A percentile compares a stretch with the other conserved stretches of the same genome.
phyloP scores from a whole-genome alignment of 2,113 vertebrate species.

The Cervus canadensis region DNA sequence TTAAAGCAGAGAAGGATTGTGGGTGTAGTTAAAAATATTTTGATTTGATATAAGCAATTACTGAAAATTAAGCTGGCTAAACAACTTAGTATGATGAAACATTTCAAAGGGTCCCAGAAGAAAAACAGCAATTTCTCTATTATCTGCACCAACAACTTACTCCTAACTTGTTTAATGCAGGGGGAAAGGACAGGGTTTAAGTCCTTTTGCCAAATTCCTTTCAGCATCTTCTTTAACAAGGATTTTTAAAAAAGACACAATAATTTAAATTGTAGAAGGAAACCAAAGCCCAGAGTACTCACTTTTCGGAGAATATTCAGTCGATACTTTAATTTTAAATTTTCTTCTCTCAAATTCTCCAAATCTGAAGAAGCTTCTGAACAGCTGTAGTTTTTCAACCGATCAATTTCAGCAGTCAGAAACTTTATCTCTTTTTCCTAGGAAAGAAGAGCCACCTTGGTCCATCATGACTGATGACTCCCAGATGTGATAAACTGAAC shows the following conservation, averaged over 20 bases:
- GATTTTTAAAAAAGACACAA: not conserved
- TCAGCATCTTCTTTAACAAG: not conserved
- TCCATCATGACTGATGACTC: fast-evolving
- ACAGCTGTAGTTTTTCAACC: conserved; percentile 83
- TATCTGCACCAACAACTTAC: not conserved
- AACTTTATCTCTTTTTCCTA: conserved; percentile 91
- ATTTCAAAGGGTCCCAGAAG: not conserved
- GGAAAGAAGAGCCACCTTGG: conserved; percentile 8
- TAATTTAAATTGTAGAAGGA: not conserved
- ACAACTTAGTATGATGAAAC: not conserved
- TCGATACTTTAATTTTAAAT: conserved; percentile 91
- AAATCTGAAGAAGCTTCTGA: conserved; percentile 78
- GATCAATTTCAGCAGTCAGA: conserved; percentile 89
- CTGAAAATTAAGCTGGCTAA: not conserved
- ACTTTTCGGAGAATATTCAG: conserved; percentile 91
- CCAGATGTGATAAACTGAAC: fast-evolving
- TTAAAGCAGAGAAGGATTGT: not conserved
- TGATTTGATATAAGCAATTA: not conserved
- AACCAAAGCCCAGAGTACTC: conserved; percentile 41
- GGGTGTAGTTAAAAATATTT: not conserved
- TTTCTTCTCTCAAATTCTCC: conserved; percentile 90
- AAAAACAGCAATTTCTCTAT: not conserved
- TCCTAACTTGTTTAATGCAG: not conserved
- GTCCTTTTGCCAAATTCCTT: not conserved
- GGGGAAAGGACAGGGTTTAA: not conserved